A percentile compares a stretch with the other conserved stretches of the same genome.
These are phyloP conservation scores for Blastomussa wellsi DNA, from an alignment of 92 coral and sea anemone species.

Conservation along the genomic window DNA sequence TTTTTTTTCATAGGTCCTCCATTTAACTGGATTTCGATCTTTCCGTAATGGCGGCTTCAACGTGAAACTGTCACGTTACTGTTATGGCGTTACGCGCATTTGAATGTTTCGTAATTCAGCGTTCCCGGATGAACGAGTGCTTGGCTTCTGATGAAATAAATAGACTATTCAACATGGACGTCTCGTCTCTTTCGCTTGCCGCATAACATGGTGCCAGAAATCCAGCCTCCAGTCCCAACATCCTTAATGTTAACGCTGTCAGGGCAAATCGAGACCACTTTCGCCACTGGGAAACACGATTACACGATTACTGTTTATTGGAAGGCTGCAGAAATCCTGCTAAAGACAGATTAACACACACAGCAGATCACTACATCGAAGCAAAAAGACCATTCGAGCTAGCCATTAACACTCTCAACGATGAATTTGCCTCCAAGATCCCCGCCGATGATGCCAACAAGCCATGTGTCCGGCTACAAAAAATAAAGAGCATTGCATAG, in stretches of 20 bases:
- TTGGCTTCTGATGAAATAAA: too few species aligned
- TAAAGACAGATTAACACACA: constrained; percentile 20
- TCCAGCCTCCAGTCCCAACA: constrained; percentile 21
- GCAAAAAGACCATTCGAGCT: constrained; percentile 46
- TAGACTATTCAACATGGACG: too few species aligned
- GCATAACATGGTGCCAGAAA: constrained; percentile 6
- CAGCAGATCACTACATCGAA: constrained; percentile 38
- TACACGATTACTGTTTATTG: constrained; percentile 24
- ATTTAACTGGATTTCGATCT: too few species aligned
- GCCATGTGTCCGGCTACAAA: too few species aligned
- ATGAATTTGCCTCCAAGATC: constrained; percentile 37
- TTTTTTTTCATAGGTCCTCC: too few species aligned
- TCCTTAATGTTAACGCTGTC: constrained; percentile 32
- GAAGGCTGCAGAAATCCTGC: constrained; percentile 37
- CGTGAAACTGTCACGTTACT: too few species aligned
- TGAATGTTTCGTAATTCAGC: too few species aligned
- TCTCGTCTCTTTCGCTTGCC: not conserved
- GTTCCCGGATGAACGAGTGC: too few species aligned
- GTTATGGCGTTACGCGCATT: too few species aligned
- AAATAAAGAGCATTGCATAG: too few species aligned
- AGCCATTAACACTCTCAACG: constrained; percentile 47
- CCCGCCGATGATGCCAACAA: constrained; percentile 19
- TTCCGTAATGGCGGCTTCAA: too few species aligned
- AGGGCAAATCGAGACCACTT: constrained; percentile 24
- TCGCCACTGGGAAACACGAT: constrained; percentile 28